phyloP scores from a whole-genome alignment of 2,888 invertebrate species.

The Lasioglossum leucozonium region DNA sequence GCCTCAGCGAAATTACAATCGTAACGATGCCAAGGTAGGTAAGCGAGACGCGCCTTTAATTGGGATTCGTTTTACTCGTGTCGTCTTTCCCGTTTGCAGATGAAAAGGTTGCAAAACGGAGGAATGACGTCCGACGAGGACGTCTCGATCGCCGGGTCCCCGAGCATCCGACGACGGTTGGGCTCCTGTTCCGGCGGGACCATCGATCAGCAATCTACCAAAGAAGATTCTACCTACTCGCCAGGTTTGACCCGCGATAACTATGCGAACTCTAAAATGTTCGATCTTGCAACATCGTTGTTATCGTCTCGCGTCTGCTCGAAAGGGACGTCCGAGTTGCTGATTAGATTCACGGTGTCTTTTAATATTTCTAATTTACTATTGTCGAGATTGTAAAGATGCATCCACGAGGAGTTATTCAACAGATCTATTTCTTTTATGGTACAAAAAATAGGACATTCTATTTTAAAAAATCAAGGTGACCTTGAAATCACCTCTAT shows the following conservation, averaged over 20 bases:
- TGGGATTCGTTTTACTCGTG: background rate
- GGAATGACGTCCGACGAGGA: conserved; percentile 88
- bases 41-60: conserved; percentile 16
- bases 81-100: conserved; percentile 65
- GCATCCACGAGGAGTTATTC: too few relatives aligned
- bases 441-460: too few relatives aligned
- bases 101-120: conserved; percentile 85
- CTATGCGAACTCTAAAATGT: background rate
- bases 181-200: conserved; percentile 86
- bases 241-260: conserved; percentile 82
- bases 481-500: too few relatives aligned
- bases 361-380: too few relatives aligned
- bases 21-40: conserved; percentile 84
- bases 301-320: too few relatives aligned
- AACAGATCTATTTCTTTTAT: too few relatives aligned
- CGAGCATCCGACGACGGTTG: conserved; percentile 88
- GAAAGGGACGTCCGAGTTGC: too few relatives aligned
- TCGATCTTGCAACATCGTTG: too few relatives aligned
- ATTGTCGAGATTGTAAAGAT: too few relatives aligned
- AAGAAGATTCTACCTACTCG: conserved; percentile 85
- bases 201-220: conserved; percentile 82
- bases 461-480: too few relatives aligned
- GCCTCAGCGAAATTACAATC: conserved; percentile 84
- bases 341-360: too few relatives aligned
- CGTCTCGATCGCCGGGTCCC: conserved; percentile 88